Evolutionary conservation across 92 coral and sea anemone genomes (phyloP).

Genomic region (Umimayanthus chanpuru): DNA sequence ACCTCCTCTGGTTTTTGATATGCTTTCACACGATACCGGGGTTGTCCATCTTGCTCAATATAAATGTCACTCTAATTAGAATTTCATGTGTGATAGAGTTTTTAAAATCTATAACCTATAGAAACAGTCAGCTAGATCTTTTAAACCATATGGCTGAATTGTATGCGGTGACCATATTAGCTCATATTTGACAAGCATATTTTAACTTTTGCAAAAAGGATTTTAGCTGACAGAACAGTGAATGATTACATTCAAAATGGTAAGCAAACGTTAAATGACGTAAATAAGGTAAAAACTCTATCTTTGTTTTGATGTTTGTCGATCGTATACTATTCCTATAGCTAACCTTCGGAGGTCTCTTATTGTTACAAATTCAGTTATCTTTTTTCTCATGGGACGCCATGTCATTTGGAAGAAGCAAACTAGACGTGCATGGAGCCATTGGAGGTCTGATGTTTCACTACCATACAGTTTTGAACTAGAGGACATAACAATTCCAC

Average conservation of each 20-base stretch:
- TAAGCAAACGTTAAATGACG: background rate
- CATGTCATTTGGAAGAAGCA: slow-evolving; percentile 3
- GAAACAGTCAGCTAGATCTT: background rate
- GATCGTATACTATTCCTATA: no score
- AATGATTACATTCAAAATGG: background rate
- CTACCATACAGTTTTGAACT: background rate
- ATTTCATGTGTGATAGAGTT: slow-evolving; percentile 10
- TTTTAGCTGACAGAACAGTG: background rate
- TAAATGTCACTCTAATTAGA: background rate
- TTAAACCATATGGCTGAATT: background rate
- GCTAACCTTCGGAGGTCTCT: no score
- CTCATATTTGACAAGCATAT: background rate
- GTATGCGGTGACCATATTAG: background rate
- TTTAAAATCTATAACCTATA: background rate
- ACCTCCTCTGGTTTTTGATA: slow-evolving; percentile 3
- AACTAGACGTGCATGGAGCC: no score
- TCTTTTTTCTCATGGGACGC: background rate
- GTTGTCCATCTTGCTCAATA: background rate
- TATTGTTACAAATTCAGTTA: background rate
- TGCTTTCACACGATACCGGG: background rate
- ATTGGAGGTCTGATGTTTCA: background rate
- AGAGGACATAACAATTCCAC: no score
- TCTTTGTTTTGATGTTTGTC: no score
- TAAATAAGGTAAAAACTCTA: background rate
- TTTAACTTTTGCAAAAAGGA: background rate